A percentile compares a stretch with the other conserved stretches of the same genome.
phyloP scores from a whole-genome alignment of 1,140 invertebrate genomes.

The Trinorchestia longiramus region DNA sequence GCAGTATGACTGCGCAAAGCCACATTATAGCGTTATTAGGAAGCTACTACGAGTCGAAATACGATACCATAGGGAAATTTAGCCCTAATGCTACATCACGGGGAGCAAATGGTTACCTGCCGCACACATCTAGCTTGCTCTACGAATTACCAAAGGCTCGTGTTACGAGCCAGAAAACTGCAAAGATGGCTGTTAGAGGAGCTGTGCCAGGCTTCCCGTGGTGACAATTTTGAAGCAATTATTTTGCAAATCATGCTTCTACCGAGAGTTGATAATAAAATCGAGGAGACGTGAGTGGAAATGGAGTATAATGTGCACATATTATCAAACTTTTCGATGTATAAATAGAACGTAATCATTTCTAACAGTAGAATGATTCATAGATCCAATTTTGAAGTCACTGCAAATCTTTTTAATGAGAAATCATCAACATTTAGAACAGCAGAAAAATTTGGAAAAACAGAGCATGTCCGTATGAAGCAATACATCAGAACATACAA shows the following conservation, averaged over 20 bases:
- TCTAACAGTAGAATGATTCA: neutral
- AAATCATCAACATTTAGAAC: neutral
- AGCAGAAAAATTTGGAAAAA: too few relatives aligned
- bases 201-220: neutral
- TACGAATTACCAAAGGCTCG: slow-evolving; percentile 19
- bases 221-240: neutral
- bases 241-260: neutral
- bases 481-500: too few relatives aligned
- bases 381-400: neutral
- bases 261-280: neutral
- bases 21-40: slow-evolving; percentile 55
- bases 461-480: too few relatives aligned
- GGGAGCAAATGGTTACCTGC: slow-evolving; percentile 50
- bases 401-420: neutral
- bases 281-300: neutral
- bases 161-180: neutral
- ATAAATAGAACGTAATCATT: neutral
- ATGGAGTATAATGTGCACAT: neutral
- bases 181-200: neutral
- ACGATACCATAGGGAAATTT: slow-evolving; percentile 54
- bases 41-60: slow-evolving; percentile 55
- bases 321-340: neutral
- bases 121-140: slow-evolving; percentile 43
- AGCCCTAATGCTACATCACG: slow-evolving; percentile 49
- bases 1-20: slow-evolving; percentile 53